Base-by-base conservation (phyloP, 2,888 invertebrate species). In the Barypeithes pellucidus region DNA sequence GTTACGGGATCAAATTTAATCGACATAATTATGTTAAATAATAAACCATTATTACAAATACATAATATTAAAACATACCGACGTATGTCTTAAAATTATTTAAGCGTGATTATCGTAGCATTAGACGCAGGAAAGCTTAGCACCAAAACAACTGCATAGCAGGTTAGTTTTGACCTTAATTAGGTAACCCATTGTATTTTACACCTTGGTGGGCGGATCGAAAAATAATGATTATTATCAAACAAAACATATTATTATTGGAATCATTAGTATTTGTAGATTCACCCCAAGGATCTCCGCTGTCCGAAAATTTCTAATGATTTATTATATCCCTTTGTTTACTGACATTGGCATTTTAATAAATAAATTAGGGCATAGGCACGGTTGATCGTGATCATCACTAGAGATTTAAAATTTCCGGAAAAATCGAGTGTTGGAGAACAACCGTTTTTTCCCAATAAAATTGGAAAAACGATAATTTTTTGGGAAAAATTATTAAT, bases 141-240 rank as follows among this genome's bases (percentile, higher is more conserved):
- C 39, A 12, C 1, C 3, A 39, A n/a, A 39, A 39, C 9, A 7
- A 29, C 29, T 29, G 39, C 29, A 29, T 16, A 57, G 29, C 54
- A 57, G 54, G 54, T 57, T 57, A 57, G 5, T 57, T 57, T 57
- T 57, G 54, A 57, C 54, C 54, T 57, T 57, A 57, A 57, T 57
- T 57, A 57, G 54, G 18, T 36, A 14, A 16, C 33, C 16, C 33
- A 57, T 57, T 57, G 54, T 57, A 29, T 33, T 57, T 2, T 33
- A 33, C 9, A 57, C 29, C 33, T 57, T 33, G 54, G 54, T 33
- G 18, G 54, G 33, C 33, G 54, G 18, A 33, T 33, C 18, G 16
- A 57, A 57, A 36, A 16, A 57, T 57, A 57, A 57, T 16, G 16
- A 57, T 57, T 33, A 57, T 57, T 36, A 57, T 57, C 33, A 57